A percentile compares a stretch with the other conserved stretches of the same genome.
Evolutionary conservation across 2,113 vertebrate species (phyloP).

Genomic region (Paedocypris sp.): DNA sequence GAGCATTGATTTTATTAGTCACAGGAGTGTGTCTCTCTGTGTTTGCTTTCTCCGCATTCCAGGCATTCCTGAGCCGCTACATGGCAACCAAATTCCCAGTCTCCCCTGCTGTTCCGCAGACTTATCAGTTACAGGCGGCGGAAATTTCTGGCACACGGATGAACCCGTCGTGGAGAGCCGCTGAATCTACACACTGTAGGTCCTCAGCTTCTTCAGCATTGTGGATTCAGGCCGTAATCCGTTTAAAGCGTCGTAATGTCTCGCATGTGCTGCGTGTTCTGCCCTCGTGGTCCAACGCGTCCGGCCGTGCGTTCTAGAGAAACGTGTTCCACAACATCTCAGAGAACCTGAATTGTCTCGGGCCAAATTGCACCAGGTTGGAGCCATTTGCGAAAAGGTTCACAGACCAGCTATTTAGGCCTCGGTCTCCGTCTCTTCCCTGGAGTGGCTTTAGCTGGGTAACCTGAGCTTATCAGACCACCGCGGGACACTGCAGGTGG

Average conservation of each 20-base stretch:
- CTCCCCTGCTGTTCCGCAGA: slow-evolving; percentile 23
- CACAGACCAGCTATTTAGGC: slow-evolving; percentile 6
- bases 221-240: too few species aligned
- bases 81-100: slow-evolving; percentile 10
- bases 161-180: background rate
- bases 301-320: too few species aligned
- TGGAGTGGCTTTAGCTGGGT: slow-evolving; percentile 20
- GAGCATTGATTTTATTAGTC: slow-evolving; percentile 60
- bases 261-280: too few species aligned
- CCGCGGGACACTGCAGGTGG: slow-evolving; percentile 17
- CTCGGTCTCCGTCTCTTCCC: slow-evolving; percentile 2
- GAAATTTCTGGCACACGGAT: slow-evolving; percentile 1
- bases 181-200: background rate
- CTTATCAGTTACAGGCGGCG: slow-evolving; percentile 39
- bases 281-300: too few species aligned
- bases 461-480: slow-evolving; percentile 40
- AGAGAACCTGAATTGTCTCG: too few species aligned
- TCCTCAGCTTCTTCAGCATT: too few species aligned
- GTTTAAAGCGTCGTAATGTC: too few species aligned
- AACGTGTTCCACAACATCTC: slow-evolving; percentile 18
- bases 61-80: slow-evolving; percentile 49
- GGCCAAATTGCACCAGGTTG: background rate
- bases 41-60: slow-evolving; percentile 66
- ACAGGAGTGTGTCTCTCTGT: slow-evolving; percentile 52
- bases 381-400: slow-evolving; percentile 10